phyloP scores from a whole-genome alignment of 2,113 vertebrate species.

The Hydropotes inermis region DNA sequence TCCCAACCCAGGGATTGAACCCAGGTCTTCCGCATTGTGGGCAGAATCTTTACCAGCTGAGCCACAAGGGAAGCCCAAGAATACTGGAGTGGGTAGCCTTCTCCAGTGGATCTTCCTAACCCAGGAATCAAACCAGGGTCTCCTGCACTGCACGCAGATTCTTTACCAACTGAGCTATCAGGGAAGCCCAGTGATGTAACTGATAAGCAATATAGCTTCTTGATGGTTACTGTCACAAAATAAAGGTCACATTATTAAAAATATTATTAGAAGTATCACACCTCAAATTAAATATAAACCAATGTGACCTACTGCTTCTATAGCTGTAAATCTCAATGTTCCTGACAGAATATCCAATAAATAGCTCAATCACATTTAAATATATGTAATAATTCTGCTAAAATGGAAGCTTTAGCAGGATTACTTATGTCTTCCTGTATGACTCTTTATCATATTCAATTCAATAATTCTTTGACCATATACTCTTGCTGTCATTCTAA shows the following conservation, averaged over 20 bases:
- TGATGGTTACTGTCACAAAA: neutral
- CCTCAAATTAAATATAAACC: neutral
- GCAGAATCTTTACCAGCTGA: neutral
- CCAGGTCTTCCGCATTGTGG: neutral
- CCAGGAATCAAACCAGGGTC: neutral
- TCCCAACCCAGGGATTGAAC: neutral
- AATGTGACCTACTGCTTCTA: neutral
- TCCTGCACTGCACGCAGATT: neutral
- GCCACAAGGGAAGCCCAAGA: neutral
- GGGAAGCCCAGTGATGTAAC: neutral
- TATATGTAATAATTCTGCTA: neutral
- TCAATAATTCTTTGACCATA: neutral
- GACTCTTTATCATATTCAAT: rapidly evolving
- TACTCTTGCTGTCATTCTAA: neutral
- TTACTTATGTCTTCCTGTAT: neutral
- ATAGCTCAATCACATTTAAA: neutral
- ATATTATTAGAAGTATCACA: neutral
- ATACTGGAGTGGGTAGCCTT: neutral
- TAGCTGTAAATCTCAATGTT: neutral
- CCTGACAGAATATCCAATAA: neutral
- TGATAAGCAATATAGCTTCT: neutral
- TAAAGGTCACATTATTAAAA: neutral
- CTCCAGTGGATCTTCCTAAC: rapidly evolving
- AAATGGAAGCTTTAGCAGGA: neutral
- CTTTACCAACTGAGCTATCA: neutral